phyloP scores from a whole-genome alignment of 2,888 invertebrate species.

The Ophion slaviceki region DNA sequence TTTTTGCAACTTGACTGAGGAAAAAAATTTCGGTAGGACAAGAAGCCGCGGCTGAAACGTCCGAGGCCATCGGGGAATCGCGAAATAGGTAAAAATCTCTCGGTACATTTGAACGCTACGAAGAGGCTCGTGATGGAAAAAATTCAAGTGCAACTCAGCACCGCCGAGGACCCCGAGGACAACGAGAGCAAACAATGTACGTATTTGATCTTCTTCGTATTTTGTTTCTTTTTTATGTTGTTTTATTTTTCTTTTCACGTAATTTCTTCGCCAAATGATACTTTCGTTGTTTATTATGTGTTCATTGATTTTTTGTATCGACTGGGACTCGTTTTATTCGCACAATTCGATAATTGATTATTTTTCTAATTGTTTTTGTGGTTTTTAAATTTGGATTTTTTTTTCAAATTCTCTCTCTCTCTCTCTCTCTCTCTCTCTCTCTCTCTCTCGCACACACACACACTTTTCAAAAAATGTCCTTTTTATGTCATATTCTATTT shows the following conservation, averaged over 20 bases:
- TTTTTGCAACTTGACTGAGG: not conserved
- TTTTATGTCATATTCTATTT: no score
- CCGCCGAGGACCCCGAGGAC: conserved; percentile 68
- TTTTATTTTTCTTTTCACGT: not conserved
- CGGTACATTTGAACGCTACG: conserved; percentile 79
- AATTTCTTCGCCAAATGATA: not conserved
- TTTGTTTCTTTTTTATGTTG: not conserved
- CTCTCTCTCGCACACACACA: no score
- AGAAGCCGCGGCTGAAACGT: conserved; percentile 74
- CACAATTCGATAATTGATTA: no score
- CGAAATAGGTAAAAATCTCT: conserved; percentile 79
- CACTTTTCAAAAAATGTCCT: no score
- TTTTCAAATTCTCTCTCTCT: no score
- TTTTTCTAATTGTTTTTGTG: no score
- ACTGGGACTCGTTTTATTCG: no score
- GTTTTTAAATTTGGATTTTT: no score
- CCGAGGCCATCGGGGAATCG: conserved; percentile 71
- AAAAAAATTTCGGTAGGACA: conserved; percentile 74
- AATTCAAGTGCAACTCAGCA: conserved; percentile 79
- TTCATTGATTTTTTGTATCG: no score
- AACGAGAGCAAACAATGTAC: conserved; percentile 75
- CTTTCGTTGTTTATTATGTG: no score
- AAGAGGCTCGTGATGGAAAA: conserved; percentile 81
- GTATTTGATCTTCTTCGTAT: conserved; percentile 65
- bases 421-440: no score